phyloP scores from a whole-genome alignment of 2,888 invertebrate genomes.

The Pecten maximus region DNA sequence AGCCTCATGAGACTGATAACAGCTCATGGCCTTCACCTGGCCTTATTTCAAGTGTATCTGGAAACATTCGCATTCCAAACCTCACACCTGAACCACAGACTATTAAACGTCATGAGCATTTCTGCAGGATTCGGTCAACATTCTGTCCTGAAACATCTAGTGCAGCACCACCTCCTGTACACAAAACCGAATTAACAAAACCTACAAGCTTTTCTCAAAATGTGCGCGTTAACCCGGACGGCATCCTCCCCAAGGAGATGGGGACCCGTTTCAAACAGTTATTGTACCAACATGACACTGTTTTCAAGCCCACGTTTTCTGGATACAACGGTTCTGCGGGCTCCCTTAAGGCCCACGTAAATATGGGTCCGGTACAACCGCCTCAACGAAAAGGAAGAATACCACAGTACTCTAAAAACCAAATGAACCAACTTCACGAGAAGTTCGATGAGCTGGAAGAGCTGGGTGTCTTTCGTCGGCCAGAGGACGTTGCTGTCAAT shows the following conservation, averaged over 20 bases:
- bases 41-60: slow-evolving; percentile 44
- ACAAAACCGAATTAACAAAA: too few species aligned
- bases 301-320: neutral
- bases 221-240: too few species aligned
- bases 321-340: slow-evolving; percentile 43
- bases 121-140: slow-evolving; percentile 38
- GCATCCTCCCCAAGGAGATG: too few species aligned
- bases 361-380: slow-evolving; percentile 66
- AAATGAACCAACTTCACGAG: slow-evolving; percentile 58
- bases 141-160: too few species aligned
- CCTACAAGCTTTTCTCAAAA: too few species aligned
- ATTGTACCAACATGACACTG: neutral
- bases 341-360: slow-evolving; percentile 61
- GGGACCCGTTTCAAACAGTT: too few species aligned
- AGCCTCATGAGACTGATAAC: slow-evolving; percentile 27
- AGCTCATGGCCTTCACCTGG: slow-evolving; percentile 27
- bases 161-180: too few species aligned
- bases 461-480: slow-evolving; percentile 58
- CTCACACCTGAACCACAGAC: slow-evolving; percentile 40
- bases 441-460: slow-evolving; percentile 63
- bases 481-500: slow-evolving; percentile 58
- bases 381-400: slow-evolving; percentile 64
- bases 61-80: slow-evolving; percentile 52
- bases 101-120: slow-evolving; percentile 39
- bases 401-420: slow-evolving; percentile 61